These are phyloP conservation scores for Pluvianellus socialis DNA, from an alignment of 2,113 vertebrate species.

Conservation along the genomic window DNA sequence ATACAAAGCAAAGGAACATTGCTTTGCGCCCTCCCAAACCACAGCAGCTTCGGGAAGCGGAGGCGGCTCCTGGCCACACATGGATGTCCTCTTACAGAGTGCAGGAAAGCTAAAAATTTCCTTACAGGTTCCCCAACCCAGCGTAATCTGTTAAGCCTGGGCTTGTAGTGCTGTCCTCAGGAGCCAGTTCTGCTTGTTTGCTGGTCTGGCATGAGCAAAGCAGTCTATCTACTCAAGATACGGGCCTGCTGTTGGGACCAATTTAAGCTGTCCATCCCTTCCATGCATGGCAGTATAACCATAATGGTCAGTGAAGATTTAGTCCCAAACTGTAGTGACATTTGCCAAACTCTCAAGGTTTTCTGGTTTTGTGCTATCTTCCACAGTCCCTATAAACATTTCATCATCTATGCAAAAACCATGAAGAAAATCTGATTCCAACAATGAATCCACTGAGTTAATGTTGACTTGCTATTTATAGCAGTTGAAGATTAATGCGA, in stretches of 20 bases:
- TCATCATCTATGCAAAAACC: not conserved
- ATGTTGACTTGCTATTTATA: not conserved
- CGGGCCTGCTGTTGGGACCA: not conserved
- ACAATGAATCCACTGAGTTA: rapidly evolving
- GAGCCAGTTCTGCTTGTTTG: not conserved
- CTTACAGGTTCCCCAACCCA: not conserved
- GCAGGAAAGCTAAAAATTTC: not conserved
- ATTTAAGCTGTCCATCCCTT: not conserved
- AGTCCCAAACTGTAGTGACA: not conserved
- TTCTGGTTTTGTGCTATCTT: not conserved
- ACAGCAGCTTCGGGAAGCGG: not conserved
- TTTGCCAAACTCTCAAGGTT: not conserved
- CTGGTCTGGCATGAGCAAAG: not conserved
- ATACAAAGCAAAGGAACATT: not conserved
- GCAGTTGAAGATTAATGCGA: not conserved
- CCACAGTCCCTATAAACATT: not conserved
- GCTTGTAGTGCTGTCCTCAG: not conserved
- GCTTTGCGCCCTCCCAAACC: not conserved
- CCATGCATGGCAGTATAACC: rapidly evolving
- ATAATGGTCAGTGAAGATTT: not conserved
- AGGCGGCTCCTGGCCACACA: not conserved
- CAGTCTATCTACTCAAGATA: not conserved
- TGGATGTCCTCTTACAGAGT: not conserved
- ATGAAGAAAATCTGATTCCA: not conserved
- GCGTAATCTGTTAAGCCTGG: not conserved